phyloP scores from a whole-genome alignment of 2,113 vertebrate species.

The Chroicocephalus ridibundus region DNA sequence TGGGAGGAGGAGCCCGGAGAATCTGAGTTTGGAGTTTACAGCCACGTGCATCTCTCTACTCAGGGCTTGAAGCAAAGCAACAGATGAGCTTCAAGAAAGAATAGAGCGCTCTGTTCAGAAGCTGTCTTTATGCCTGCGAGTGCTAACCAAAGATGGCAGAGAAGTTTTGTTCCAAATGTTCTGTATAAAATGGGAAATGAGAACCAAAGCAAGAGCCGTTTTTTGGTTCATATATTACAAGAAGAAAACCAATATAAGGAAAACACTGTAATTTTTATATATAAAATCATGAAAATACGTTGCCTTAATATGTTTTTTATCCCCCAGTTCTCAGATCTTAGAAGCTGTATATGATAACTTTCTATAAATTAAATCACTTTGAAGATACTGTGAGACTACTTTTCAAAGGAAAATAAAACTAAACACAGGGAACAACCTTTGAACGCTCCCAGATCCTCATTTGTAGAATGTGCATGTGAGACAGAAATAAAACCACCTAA shows the following conservation, averaged over 20 bases:
- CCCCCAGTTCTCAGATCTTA: neutral
- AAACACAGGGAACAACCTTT: neutral
- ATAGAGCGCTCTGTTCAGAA: neutral
- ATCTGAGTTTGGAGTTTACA: neutral
- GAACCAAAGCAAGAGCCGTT: conserved; percentile 19
- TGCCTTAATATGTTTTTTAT: conserved; percentile 27
- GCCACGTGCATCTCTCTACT: neutral
- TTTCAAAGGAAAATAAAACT: conserved; percentile 13
- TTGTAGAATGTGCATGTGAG: neutral
- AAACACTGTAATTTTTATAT: conserved; percentile 42
- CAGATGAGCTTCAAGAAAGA: neutral
- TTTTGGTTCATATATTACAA: conserved; percentile 5
- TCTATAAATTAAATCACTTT: conserved; percentile 19
- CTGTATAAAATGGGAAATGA: conserved; percentile 30
- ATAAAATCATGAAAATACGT: conserved; percentile 45
- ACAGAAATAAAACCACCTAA: neutral
- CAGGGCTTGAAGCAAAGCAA: neutral
- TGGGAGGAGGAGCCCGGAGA: neutral
- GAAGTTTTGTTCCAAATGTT: conserved; percentile 14
- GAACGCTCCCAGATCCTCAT: conserved; percentile 5
- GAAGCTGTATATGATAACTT: neutral
- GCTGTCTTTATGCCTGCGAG: neutral
- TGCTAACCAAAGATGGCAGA: neutral
- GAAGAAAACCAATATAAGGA: conserved; percentile 34
- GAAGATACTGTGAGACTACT: neutral